These are phyloP conservation scores for Dendronephthya gigantea DNA, from an alignment of 64 coral and sea anemone species.

Conservation along the genomic window DNA sequence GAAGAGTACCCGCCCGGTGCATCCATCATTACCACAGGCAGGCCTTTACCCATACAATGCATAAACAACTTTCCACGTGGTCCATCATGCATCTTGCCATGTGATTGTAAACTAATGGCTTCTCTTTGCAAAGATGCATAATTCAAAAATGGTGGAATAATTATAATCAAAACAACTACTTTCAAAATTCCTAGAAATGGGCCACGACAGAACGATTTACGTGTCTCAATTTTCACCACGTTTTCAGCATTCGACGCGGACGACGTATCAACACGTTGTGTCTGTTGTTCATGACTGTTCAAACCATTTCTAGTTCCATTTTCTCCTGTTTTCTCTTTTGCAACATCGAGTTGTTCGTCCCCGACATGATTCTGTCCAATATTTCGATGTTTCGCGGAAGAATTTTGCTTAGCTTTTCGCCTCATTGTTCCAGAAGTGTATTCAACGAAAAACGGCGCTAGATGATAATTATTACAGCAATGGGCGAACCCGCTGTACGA, in stretches of 20 bases:
- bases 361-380: too few species aligned
- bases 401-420: not conserved
- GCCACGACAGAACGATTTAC: not conserved
- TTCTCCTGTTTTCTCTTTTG: too few species aligned
- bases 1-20: slow-evolving; percentile 76
- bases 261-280: too few species aligned
- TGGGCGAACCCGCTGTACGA: not conserved
- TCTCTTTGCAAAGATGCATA: slow-evolving; percentile 49
- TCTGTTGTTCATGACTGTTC: too few species aligned
- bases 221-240: not conserved
- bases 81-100: slow-evolving; percentile 62
- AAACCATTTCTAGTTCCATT: too few species aligned
- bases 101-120: slow-evolving; percentile 19
- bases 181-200: slow-evolving; percentile 30
- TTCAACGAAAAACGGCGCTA: not conserved
- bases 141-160: slow-evolving; percentile 57
- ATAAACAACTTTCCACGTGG: slow-evolving; percentile 79
- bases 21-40: slow-evolving; percentile 65
- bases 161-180: slow-evolving; percentile 40
- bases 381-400: too few species aligned
- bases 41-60: slow-evolving; percentile 59
- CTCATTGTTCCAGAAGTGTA: not conserved
- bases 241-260: too few species aligned
- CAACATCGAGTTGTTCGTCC: too few species aligned
- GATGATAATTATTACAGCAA: not conserved